A percentile compares a stretch with the other conserved stretches of the same genome.
phyloP scores from a whole-genome alignment of 1,140 invertebrate species.

The Neomicropteryx cornuta region DNA sequence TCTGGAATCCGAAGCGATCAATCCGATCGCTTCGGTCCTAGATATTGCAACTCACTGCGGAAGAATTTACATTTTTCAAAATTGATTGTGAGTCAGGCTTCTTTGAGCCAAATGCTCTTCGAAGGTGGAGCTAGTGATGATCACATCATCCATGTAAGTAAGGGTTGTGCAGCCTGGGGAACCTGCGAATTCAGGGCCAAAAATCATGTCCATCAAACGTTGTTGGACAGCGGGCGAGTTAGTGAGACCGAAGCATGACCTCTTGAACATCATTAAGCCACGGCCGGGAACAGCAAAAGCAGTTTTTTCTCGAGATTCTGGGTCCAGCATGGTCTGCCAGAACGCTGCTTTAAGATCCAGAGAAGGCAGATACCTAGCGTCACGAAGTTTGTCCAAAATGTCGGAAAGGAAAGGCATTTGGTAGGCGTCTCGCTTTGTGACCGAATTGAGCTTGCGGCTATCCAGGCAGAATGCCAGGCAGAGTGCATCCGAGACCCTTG shows the following conservation, averaged over 20 bases:
- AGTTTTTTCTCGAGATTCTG: constrained; percentile 22
- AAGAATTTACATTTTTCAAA: constrained; percentile 31
- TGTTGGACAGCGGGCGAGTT: constrained; percentile 19
- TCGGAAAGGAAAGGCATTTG: too few species aligned
- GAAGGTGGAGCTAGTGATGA: constrained; percentile 25
- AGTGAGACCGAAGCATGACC: constrained; percentile 32
- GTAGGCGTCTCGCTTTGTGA: too few species aligned
- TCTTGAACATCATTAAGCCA: constrained; percentile 26
- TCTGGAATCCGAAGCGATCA: too few species aligned
- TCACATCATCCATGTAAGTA: constrained; percentile 37
- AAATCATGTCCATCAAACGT: constrained; percentile 13
- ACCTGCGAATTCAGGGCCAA: constrained; percentile 12
- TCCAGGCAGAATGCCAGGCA: too few species aligned
- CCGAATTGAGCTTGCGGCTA: too few species aligned
- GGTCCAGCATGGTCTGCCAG: constrained; percentile 22
- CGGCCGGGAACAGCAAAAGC: constrained; percentile 30
- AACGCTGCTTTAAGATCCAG: constrained; percentile 22
- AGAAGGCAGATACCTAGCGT: too few species aligned
- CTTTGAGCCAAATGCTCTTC: constrained; percentile 29
- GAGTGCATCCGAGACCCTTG: too few species aligned
- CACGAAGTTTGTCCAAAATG: too few species aligned
- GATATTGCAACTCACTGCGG: constrained; percentile 21
- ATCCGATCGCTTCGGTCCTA: constrained; percentile 21
- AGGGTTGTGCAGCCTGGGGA: too few species aligned
- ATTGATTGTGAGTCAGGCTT: constrained; percentile 32